Evolutionary conservation across 2,888 invertebrate species (phyloP).

Genomic region (Mesochorus sp.): DNA sequence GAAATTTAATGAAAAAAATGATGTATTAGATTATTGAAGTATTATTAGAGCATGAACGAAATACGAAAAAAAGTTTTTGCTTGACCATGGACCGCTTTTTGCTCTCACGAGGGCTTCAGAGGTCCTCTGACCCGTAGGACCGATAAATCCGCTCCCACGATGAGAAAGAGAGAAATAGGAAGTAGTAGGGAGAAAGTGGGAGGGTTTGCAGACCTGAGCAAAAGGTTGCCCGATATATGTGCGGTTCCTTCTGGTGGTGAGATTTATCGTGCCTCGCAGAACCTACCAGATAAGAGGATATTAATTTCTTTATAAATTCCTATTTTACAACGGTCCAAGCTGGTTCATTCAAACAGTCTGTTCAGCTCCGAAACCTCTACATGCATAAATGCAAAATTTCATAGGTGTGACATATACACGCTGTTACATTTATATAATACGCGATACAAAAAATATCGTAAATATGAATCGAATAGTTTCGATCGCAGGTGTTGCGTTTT

Average conservation of each 20-base stretch:
- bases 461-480: constrained; percentile 19
- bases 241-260: constrained; percentile 39
- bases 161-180: constrained; percentile 5
- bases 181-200: constrained; percentile 6
- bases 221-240: not conserved
- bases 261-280: constrained; percentile 57
- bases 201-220: constrained; percentile 9
- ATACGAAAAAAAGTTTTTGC: constrained; percentile 4
- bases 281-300: constrained; percentile 57
- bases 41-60: no score
- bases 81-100: constrained; percentile 15
- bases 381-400: not conserved
- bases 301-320: constrained; percentile 60
- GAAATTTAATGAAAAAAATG: no score
- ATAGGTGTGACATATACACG: not conserved
- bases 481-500: not conserved
- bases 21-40: no score
- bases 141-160: constrained; percentile 45
- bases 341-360: constrained; percentile 11
- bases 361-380: no score
- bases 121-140: constrained; percentile 48
- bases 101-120: constrained; percentile 8
- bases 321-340: constrained; percentile 53
- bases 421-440: constrained; percentile 1
- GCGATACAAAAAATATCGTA: not conserved